Evolutionary conservation across 2,113 vertebrate species (phyloP).

Genomic region (Stomatorhinus ivindoensis): DNA sequence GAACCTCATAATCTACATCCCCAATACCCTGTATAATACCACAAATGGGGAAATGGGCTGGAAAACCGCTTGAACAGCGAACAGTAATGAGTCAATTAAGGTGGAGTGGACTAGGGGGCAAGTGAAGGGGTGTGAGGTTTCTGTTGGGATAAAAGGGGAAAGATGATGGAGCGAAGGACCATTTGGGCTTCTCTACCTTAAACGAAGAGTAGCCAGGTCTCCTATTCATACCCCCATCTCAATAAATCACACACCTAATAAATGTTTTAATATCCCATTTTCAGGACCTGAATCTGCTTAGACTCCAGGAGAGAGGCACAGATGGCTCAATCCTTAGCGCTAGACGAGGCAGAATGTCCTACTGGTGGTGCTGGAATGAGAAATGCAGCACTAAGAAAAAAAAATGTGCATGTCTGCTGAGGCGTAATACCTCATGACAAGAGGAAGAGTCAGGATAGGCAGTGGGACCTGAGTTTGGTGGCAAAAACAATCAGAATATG

Average conservation of each 20-base stretch:
- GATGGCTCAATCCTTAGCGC: neutral
- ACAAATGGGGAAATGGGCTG: neutral
- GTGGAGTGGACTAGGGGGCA: neutral
- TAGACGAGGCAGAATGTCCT: neutral
- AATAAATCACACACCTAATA: neutral
- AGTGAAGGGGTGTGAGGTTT: neutral
- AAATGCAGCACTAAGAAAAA: neutral
- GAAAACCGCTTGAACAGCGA: neutral
- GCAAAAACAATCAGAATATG: neutral
- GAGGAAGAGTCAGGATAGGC: neutral
- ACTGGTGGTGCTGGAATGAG: neutral
- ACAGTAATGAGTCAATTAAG: neutral
- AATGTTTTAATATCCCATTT: constrained; percentile 4
- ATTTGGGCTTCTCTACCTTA: neutral
- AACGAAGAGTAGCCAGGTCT: neutral
- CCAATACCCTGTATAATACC: neutral
- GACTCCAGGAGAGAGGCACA: neutral
- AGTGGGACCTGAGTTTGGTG: neutral
- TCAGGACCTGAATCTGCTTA: neutral
- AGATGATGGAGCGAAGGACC: neutral
- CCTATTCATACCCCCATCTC: neutral
- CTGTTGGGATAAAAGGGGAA: neutral
- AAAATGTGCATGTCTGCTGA: neutral
- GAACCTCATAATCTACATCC: constrained; percentile 1
- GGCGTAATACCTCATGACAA: neutral